Evolutionary conservation across 2,797 vertebrate genomes (phyloP).

Genomic region (Masticophis lateralis): DNA sequence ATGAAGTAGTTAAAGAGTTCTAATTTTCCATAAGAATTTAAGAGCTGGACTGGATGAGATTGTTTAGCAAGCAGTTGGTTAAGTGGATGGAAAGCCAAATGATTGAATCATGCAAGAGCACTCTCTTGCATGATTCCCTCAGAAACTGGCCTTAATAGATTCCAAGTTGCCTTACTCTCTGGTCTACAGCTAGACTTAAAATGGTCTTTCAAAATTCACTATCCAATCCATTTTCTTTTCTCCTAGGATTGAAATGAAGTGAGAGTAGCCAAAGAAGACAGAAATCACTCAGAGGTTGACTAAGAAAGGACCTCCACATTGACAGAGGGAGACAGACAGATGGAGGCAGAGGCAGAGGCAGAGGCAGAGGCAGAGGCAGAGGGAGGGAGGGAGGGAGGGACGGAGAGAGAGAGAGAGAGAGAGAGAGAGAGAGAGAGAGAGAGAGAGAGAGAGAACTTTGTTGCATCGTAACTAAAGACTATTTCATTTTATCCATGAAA

Average conservation of each 20-base stretch:
- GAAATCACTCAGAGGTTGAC: background rate
- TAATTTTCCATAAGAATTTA: background rate
- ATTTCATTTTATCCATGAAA: background rate
- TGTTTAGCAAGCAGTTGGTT: background rate
- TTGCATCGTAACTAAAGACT: background rate
- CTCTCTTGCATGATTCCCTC: background rate
- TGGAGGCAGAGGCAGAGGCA: no score
- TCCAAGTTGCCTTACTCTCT: background rate
- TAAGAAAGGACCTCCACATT: background rate
- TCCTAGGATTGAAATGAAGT: background rate
- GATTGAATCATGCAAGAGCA: background rate
- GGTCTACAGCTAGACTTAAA: background rate
- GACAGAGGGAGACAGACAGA: background rate
- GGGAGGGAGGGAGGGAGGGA: no score
- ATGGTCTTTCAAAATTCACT: background rate
- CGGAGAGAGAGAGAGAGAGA: background rate
- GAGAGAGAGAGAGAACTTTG: background rate
- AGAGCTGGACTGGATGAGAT: background rate
- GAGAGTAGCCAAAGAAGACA: background rate
- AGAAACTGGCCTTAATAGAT: background rate
- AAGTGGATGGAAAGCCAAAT: background rate
- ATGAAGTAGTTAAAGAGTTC: background rate
- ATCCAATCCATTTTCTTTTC: background rate
- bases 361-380: no score
- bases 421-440: background rate